Percentiles rank a stretch among this genome's conserved stretches.
Evolutionary conservation across 92 coral and sea anemone species (phyloP).

Genomic region (Pocillopora grandis): DNA sequence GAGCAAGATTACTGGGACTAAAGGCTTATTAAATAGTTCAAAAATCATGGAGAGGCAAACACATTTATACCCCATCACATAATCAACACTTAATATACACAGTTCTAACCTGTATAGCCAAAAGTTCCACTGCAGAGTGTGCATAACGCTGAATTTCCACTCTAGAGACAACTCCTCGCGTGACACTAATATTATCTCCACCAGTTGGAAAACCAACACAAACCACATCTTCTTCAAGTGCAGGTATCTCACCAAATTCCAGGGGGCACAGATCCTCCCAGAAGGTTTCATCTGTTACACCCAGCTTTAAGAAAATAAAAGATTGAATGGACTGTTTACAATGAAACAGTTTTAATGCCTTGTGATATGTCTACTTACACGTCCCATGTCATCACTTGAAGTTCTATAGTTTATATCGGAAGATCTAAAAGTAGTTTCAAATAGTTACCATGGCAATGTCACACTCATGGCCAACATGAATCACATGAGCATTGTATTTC

Average conservation of each 20-base stretch:
- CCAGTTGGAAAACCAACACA: constrained; percentile 94
- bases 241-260: constrained; percentile 80
- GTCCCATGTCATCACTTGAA: too few species aligned
- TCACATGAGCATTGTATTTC: constrained; percentile 87
- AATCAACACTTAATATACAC: background rate
- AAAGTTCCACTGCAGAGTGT: constrained; percentile 83
- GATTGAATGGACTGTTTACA: background rate
- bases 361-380: too few species aligned
- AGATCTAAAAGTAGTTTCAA: too few species aligned
- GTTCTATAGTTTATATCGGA: too few species aligned
- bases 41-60: too few species aligned
- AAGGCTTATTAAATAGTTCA: too few species aligned
- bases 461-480: constrained; percentile 91
- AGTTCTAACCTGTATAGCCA: constrained; percentile 79
- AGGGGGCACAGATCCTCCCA: constrained; percentile 87
- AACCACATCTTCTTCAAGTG: constrained; percentile 88
- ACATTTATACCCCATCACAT: too few species aligned
- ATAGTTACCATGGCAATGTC: constrained; percentile 88
- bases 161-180: constrained; percentile 91
- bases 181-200: constrained; percentile 89
- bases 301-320: constrained; percentile 53
- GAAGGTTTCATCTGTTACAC: constrained; percentile 87
- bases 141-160: constrained; percentile 94
- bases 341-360: background rate
- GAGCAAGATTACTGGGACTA: too few species aligned